phyloP scores from a whole-genome alignment of 2,888 invertebrate genomes.

The Eilema sororculum region DNA sequence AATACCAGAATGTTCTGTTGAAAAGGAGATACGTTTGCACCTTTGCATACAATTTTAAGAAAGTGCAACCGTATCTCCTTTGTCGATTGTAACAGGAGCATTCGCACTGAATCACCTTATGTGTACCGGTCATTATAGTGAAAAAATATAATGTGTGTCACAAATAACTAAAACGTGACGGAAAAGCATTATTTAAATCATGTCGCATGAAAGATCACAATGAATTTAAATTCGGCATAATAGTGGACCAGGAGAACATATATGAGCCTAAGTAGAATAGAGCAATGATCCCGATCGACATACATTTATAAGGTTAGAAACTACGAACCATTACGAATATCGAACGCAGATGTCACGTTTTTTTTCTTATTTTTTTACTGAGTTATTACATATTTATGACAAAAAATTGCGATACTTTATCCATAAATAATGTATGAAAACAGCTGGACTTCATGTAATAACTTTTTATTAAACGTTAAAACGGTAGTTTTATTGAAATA shows the following conservation, averaged over 20 bases:
- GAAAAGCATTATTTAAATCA: constrained; percentile 3
- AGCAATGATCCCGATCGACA: constrained; percentile 8
- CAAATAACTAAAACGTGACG: not conserved
- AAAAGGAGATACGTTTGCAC: too few relatives aligned
- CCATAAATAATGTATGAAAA: constrained; percentile 1
- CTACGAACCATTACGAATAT: not conserved
- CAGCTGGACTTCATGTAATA: not conserved
- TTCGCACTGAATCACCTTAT: not conserved
- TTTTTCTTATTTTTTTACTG: not conserved
- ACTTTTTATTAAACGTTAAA: not conserved
- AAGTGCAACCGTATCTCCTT: too few relatives aligned
- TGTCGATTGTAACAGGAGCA: too few relatives aligned
- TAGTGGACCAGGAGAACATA: not conserved
- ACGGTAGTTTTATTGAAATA: not conserved
- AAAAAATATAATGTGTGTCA: not conserved
- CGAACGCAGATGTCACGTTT: constrained; percentile 1
- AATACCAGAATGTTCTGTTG: too few relatives aligned
- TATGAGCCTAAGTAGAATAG: not conserved
- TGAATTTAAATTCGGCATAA: constrained; percentile 10
- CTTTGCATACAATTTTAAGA: too few relatives aligned
- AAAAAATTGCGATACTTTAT: not conserved
- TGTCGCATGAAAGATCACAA: not conserved
- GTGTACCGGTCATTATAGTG: not conserved
- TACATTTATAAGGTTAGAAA: not conserved
- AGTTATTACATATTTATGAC: not conserved